phyloP scores from a whole-genome alignment of 2,797 vertebrate genomes.

The Thunnus albacares region DNA sequence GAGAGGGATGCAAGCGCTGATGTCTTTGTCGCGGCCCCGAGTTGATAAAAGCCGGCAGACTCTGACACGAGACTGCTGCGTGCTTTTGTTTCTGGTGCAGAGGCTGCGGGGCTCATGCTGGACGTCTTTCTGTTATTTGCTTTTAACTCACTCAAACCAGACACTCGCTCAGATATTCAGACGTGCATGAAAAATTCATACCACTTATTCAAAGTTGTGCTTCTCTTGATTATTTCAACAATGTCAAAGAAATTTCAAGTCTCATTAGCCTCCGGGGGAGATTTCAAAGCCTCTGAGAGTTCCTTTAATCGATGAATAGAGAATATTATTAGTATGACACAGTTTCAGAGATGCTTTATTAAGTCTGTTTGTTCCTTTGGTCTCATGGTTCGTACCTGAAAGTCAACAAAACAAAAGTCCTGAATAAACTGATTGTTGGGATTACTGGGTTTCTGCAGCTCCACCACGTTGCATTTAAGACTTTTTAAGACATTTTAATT shows the following conservation, averaged over 20 bases:
- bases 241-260: slow-evolving; percentile 43
- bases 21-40: slow-evolving; percentile 86
- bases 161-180: slow-evolving; percentile 44
- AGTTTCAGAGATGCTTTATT: background rate
- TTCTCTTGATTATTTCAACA: slow-evolving; percentile 57
- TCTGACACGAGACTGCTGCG: slow-evolving; percentile 81
- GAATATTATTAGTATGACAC: background rate
- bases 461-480: too few relatives aligned
- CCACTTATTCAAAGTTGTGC: slow-evolving; percentile 58
- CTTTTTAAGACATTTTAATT: too few relatives aligned
- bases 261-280: slow-evolving; percentile 35
- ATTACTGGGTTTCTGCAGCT: too few relatives aligned
- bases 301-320: slow-evolving; percentile 1
- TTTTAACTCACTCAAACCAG: slow-evolving; percentile 57
- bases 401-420: background rate
- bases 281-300: slow-evolving; percentile 16
- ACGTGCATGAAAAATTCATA: slow-evolving; percentile 64
- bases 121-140: slow-evolving; percentile 52
- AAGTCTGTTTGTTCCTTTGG: background rate
- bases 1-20: slow-evolving; percentile 84
- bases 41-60: slow-evolving; percentile 85
- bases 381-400: background rate
- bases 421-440: background rate
- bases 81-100: slow-evolving; percentile 81
- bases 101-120: slow-evolving; percentile 11